Percentiles rank a stretch among this genome's conserved stretches.
Conservation (phyloP, 2,888 invertebrate species). For the Luperina testacea region DNA sequence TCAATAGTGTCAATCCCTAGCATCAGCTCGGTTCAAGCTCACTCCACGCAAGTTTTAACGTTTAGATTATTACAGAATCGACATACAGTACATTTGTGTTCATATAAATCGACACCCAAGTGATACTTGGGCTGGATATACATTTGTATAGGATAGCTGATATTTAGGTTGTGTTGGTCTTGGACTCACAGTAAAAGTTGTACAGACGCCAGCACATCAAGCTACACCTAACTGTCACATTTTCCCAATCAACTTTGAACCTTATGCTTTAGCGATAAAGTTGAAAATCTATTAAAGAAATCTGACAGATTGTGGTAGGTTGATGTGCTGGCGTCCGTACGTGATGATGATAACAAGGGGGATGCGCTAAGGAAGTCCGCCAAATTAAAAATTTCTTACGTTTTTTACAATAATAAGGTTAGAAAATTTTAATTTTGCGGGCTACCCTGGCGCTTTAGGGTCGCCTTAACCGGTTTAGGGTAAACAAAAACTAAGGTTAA, state of each 20-base stretch:
- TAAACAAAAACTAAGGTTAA: not conserved
- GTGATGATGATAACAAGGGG: not conserved
- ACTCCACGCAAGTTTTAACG: too few species aligned
- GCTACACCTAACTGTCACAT: too few species aligned
- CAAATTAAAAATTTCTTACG: not conserved
- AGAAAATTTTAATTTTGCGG: not conserved
- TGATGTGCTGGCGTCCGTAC: too few species aligned
- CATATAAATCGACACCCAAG: not conserved
- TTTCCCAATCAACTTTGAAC: too few species aligned
- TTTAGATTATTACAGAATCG: too few species aligned
- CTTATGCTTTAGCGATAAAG: too few species aligned
- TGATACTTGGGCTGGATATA: too few species aligned
- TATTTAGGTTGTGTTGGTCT: not conserved
- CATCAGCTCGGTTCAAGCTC: too few species aligned
- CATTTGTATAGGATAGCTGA: not conserved
- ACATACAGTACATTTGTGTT: not conserved
- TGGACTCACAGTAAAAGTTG: not conserved
- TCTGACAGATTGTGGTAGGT: too few species aligned
- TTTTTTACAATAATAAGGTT: not conserved
- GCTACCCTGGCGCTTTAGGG: not conserved
- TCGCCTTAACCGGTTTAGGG: not conserved
- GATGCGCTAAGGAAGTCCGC: not conserved
- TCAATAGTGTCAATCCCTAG: too few species aligned
- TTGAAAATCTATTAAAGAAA: too few species aligned
- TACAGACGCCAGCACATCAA: too few species aligned